These are phyloP conservation scores for Murina feae DNA, from an alignment of 2,113 vertebrate species.

Conservation along the genomic window DNA sequence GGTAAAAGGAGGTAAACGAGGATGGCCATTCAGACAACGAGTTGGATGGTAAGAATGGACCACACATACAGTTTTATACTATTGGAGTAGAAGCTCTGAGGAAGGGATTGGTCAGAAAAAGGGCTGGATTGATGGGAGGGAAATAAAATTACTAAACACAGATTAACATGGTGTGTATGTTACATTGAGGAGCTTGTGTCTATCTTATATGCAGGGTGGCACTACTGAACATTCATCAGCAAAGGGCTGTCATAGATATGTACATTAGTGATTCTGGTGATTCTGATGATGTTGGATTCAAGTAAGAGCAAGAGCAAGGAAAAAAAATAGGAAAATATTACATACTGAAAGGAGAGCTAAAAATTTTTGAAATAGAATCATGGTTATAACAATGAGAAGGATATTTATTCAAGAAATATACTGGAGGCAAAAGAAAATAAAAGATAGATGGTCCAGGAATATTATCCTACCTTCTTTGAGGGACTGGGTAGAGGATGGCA, in stretches of 20 bases:
- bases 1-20: not conserved
- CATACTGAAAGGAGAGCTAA: not conserved
- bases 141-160: not conserved
- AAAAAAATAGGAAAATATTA: not conserved
- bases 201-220: not conserved
- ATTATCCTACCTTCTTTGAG: not conserved
- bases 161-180: not conserved
- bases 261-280: not conserved
- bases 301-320: not conserved
- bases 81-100: not conserved
- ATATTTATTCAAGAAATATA: not conserved
- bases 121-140: not conserved
- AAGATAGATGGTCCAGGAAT: not conserved
- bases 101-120: not conserved
- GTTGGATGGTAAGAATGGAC: not conserved
- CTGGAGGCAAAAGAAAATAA: not conserved
- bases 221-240: not conserved
- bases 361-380: not conserved
- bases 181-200: not conserved
- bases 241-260: not conserved
- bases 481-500: not conserved
- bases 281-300: not conserved
- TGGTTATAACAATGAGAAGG: not conserved
- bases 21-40: not conserved
- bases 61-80: not conserved